These are phyloP conservation scores for Peromyscus maniculatus DNA, from an alignment of 2,113 vertebrate genomes.

Conservation along the genomic window DNA sequence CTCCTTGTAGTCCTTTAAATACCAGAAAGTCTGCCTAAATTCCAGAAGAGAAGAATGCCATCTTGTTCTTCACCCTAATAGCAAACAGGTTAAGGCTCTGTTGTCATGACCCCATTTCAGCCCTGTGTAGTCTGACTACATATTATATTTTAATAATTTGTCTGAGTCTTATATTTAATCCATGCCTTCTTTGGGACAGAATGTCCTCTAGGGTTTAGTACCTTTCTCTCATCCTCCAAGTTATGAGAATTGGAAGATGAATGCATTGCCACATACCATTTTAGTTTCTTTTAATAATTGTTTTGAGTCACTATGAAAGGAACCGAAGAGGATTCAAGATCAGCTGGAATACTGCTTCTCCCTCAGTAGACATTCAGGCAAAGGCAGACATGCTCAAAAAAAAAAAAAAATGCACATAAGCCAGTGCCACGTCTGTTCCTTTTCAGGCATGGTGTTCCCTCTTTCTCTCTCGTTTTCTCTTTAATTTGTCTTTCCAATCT, in stretches of 20 bases:
- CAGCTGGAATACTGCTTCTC: not conserved
- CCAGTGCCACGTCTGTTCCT: not conserved
- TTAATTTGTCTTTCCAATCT: not conserved
- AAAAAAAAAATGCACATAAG: not conserved
- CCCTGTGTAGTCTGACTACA: slow-evolving; percentile 35
- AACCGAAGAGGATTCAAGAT: not conserved
- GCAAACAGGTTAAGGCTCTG: slow-evolving; percentile 70
- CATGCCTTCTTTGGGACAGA: slow-evolving; percentile 38
- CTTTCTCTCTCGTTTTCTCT: not conserved
- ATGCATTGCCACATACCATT: not conserved
- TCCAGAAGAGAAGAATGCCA: slow-evolving; percentile 73
- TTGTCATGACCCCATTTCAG: slow-evolving; percentile 58
- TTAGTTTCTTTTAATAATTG: not conserved
- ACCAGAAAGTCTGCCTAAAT: slow-evolving; percentile 78
- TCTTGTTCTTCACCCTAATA: slow-evolving; percentile 60
- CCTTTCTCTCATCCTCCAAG: slow-evolving; percentile 17
- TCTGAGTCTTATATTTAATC: slow-evolving; percentile 63
- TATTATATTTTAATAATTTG: slow-evolving; percentile 57
- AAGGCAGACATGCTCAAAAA: not conserved
- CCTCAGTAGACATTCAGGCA: not conserved
- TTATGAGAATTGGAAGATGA: not conserved
- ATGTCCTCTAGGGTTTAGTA: not conserved
- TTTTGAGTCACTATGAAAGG: slow-evolving; percentile 10
- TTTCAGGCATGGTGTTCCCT: not conserved
- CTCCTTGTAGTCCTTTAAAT: slow-evolving; percentile 80